Conservation (phyloP, 2,113 vertebrate species). For the Cnemophilus loriae region DNA sequence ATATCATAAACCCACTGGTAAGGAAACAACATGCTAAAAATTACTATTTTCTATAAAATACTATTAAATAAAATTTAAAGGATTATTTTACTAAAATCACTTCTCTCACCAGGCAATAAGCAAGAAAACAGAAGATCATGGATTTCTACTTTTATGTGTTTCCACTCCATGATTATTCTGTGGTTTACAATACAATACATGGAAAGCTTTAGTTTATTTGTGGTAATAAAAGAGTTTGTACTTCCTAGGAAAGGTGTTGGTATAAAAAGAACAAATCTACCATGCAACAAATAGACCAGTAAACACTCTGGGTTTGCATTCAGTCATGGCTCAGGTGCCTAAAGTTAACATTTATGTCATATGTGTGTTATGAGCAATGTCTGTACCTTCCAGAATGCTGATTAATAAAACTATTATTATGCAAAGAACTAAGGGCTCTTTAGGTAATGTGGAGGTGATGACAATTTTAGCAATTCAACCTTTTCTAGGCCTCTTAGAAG, state of each 20-base stretch:
- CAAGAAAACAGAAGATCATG: background rate
- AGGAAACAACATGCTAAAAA: background rate
- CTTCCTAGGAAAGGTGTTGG: background rate
- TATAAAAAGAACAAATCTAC: background rate
- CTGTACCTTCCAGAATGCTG: background rate
- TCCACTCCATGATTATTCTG: background rate
- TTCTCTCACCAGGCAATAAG: background rate
- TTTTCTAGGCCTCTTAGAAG: background rate
- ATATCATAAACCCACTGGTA: background rate
- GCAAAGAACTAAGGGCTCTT: background rate
- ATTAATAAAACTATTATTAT: background rate
- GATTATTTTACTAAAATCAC: background rate
- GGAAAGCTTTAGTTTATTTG: background rate
- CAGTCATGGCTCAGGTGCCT: background rate
- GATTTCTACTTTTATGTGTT: background rate
- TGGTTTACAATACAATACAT: background rate
- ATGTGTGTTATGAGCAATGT: background rate
- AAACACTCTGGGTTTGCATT: background rate
- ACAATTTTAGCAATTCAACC: background rate
- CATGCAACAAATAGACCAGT: background rate
- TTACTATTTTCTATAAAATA: background rate
- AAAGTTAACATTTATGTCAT: background rate
- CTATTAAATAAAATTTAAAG: background rate
- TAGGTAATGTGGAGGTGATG: background rate
- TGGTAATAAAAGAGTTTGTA: background rate